Percentiles rank a stretch among this genome's conserved stretches.
Evolutionary conservation across 1,140 invertebrate species (phyloP).

Genomic region (Heliothis virescens): DNA sequence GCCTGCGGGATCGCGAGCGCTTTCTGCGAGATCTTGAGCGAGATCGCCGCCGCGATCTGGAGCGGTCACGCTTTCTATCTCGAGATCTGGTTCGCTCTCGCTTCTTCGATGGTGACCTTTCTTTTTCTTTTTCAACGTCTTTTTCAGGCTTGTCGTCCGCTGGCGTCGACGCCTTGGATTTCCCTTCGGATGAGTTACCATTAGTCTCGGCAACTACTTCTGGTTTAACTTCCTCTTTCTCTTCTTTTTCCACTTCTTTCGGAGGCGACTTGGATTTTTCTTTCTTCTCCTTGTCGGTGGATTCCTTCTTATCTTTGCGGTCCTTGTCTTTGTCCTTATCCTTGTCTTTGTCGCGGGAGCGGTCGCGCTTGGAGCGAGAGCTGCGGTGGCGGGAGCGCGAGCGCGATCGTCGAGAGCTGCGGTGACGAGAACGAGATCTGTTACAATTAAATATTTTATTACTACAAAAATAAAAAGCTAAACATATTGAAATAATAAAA

Average conservation of each 20-base stretch:
- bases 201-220: slow-evolving; percentile 66
- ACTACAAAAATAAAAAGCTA: background rate
- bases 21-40: slow-evolving; percentile 76
- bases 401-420: slow-evolving; percentile 86
- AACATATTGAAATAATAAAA: background rate
- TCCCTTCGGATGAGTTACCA: slow-evolving; percentile 73
- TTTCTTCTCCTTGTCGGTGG: slow-evolving; percentile 64
- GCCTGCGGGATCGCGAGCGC: slow-evolving; percentile 73
- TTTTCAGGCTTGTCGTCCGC: slow-evolving; percentile 74
- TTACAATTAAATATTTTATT: slow-evolving; percentile 25
- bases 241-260: slow-evolving; percentile 65
- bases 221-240: slow-evolving; percentile 60
- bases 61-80: slow-evolving; percentile 76
- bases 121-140: slow-evolving; percentile 68
- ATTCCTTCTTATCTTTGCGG: slow-evolving; percentile 70
- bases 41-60: slow-evolving; percentile 76
- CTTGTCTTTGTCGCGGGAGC: slow-evolving; percentile 74
- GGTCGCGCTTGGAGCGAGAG: slow-evolving; percentile 87
- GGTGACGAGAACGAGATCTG: slow-evolving; percentile 89
- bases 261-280: slow-evolving; percentile 73
- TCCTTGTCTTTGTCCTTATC: slow-evolving; percentile 75
- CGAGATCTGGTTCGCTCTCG: slow-evolving; percentile 81
- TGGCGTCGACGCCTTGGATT: slow-evolving; percentile 79
- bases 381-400: slow-evolving; percentile 88
- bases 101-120: slow-evolving; percentile 86